Evolutionary conservation across 2,113 vertebrate genomes (phyloP), one percentile per base, ranked within the genome.

Genomic region (Cinclus mexicanus): DNA sequence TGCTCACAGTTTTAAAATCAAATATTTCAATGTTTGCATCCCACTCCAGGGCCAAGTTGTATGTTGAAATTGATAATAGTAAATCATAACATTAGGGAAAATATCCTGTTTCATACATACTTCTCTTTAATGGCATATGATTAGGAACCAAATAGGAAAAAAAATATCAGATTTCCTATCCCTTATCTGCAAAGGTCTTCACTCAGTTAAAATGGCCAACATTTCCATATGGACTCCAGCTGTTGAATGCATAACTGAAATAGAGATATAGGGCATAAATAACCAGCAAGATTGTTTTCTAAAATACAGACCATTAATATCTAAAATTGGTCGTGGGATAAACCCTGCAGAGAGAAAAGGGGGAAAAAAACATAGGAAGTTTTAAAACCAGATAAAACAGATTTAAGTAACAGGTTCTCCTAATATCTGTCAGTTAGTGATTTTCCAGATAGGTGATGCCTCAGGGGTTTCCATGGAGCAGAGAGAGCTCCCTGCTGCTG

Each of bases 151-250:
- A 83, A 78, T 55, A 90, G 49, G 49, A 29, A 59, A 75, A 91
- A 91, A 59, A 60, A 12, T 13, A 46, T 60, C 35, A 1, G 56
- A 33, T 96, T 96, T 85, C 74, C 83, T 65, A 24, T 47, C 41
- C 50, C 52, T 96, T 96, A 94, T 96, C 96, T 98, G 86, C 93
- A 83, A 93, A 95, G 95, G 41, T 68, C 60, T 89, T 95, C 90
- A 90, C 52, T 95, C 67, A 70, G 42, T 84, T 67, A 57, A 74
- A 95, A 85, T 24, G 67, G 61, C 68, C 87, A 94, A 78, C 81
- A 78, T 87, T 94, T 94, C 84, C 93, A 96, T 88, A 94, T 97
- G 95, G 87, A 65, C 78, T 89, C 84, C 97, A 97, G 94, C 95
- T 97, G 95, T 42, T 95, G 79, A 97, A 95, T 68, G 59, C 75